A percentile compares a stretch with the other conserved stretches of the same genome.
phyloP scores from a whole-genome alignment of 2,797 vertebrate genomes.

The Pygocentrus nattereri region DNA sequence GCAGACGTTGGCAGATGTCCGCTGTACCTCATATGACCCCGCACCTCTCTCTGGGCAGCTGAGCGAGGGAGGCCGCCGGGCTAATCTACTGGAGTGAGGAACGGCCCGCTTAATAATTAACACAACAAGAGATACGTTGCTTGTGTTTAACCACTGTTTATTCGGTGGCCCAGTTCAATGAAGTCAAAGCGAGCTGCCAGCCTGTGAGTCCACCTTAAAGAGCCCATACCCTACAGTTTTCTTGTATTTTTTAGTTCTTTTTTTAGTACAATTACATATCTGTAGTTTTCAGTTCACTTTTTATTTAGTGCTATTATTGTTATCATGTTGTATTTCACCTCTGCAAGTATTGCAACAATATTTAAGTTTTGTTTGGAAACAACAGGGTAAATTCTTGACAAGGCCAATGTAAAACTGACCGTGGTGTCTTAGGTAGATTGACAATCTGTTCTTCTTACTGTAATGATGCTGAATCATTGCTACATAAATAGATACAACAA shows the following conservation, averaged over 20 bases:
- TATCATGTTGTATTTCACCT: too few species aligned
- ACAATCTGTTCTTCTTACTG: too few species aligned
- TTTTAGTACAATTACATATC: neutral
- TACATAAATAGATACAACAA: too few species aligned
- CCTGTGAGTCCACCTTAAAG: constrained; percentile 41
- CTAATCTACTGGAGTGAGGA: constrained; percentile 82
- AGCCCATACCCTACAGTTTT: neutral
- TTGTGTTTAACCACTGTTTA: constrained; percentile 81
- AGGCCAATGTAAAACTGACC: too few species aligned
- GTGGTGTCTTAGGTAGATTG: too few species aligned
- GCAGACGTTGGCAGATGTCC: constrained; percentile 56
- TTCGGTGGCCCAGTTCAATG: constrained; percentile 72
- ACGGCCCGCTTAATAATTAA: constrained; percentile 83
- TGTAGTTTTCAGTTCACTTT: neutral
- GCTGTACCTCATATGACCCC: constrained; percentile 74
- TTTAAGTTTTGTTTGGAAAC: too few species aligned
- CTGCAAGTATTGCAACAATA: too few species aligned
- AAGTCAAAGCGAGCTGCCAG: constrained; percentile 61
- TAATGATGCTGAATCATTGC: too few species aligned
- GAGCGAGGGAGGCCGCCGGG: constrained; percentile 70
- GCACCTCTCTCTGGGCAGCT: constrained; percentile 29
- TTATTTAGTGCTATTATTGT: too few species aligned
- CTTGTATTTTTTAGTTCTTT: neutral
- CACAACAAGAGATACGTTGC: constrained; percentile 81
- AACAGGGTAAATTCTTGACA: too few species aligned